Conservation (phyloP, 2,888 invertebrate genomes). For the Agriotes lineatus region DNA sequence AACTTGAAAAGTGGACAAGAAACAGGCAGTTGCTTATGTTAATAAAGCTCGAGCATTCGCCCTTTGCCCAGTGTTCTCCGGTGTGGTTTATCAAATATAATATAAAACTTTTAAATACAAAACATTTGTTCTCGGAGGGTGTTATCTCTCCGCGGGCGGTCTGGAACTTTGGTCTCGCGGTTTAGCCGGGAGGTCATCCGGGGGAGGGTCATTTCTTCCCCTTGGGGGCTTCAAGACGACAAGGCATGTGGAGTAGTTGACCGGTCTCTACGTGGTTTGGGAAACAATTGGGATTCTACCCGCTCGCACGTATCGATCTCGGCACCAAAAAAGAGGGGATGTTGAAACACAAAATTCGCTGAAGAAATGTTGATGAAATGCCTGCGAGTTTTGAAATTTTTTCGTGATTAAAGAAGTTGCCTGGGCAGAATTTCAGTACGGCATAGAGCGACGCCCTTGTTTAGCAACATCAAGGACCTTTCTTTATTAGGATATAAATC, state of each 20-base stretch:
- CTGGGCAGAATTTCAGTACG: neutral
- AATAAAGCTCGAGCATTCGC: neutral
- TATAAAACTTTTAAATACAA: slow-evolving; percentile 36
- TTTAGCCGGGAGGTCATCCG: slow-evolving; percentile 45
- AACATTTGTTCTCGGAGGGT: slow-evolving; percentile 39
- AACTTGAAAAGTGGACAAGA: neutral
- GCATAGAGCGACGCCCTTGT: neutral
- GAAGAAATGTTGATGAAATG: slow-evolving; percentile 40
- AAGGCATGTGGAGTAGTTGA: slow-evolving; percentile 51
- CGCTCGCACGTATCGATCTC: slow-evolving; percentile 49
- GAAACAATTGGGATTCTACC: slow-evolving; percentile 52
- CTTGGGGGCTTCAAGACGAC: slow-evolving; percentile 48
- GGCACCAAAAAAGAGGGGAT: slow-evolving; percentile 39
- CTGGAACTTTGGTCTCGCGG: slow-evolving; percentile 45
- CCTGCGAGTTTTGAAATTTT: neutral
- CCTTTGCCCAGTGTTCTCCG: neutral
- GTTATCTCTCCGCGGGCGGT: slow-evolving; percentile 41
- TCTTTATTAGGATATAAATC: slow-evolving; percentile 22
- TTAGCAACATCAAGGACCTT: neutral
- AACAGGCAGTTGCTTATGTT: neutral
- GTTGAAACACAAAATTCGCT: slow-evolving; percentile 46
- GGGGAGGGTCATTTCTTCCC: slow-evolving; percentile 46
- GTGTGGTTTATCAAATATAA: slow-evolving; percentile 11
- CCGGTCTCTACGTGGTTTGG: slow-evolving; percentile 46
- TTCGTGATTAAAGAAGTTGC: neutral